Evolutionary conservation across 2,888 invertebrate species (phyloP), one percentile per base, ranked within the genome.

Genomic region (Metopia argyrocephala): DNA sequence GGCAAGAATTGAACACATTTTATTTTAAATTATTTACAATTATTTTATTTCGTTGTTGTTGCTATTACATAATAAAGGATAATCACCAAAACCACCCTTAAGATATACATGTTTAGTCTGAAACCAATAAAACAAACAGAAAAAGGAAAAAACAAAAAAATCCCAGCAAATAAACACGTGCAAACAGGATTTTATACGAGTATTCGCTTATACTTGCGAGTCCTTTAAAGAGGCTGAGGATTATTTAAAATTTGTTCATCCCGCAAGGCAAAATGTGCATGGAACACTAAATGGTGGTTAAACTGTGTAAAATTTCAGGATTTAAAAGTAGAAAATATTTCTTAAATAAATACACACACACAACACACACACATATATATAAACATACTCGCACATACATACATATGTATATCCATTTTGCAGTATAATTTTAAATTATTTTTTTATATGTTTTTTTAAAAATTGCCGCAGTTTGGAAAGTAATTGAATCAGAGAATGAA

Each of bases 51-150:
- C 7, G 31, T 31, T 28, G 46, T 71, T 57, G 25, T 20, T 31
- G 56, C n/a, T 56, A 45, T 54, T 65, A 52, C 5, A 31, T 21
- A 56, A 48, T 25, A 75, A 66, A 59, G 56, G 66, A 70, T 76
- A 68, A 69, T 61, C 50, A 68, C 7, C 38, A 18, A 62, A 78
- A 74, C 80, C 69, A 78, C 80, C 80, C 80, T 38, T 9, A 71
- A 28, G 65, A 28, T 66, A 21, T 65, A 23, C 38, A 38, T 38
- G 9, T 61, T 18, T 62, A 23, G 28, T 23, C 6, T 45, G n/a
- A 57, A 69, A 48, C 2, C 18, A 57, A 59, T 56, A 65, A 59
- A 50, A 59, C 56, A 65, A 65, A 48, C 18, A 48, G 18, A 5
- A 12, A n/a, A n/a, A n/a, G n/a, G n/a, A n/a, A n/a, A n/a, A n/a